Base-by-base conservation (phyloP, 2,888 invertebrate genomes). In the Oithona nana region DNA sequence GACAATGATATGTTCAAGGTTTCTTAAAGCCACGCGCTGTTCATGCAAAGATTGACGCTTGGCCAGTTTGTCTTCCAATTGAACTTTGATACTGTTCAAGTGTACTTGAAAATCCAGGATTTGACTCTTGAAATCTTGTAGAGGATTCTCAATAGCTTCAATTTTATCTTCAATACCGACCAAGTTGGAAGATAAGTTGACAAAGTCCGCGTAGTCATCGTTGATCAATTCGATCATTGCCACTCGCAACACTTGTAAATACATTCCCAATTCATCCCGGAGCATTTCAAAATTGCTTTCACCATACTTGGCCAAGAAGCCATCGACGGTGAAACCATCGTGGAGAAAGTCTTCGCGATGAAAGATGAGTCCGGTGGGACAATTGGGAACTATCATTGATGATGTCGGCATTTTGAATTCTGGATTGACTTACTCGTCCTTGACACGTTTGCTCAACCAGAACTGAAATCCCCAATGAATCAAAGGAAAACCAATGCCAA, bases 181-280 rank as follows among this genome's bases (percentile, higher is more conserved):
- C 67, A 97, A 78, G 73, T 93, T 93, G 55, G 90, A 90, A 3
- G 95, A 94, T 55, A 98, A 77, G 75, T 92, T 93, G 4, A 97
- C 93, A 75, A 97, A 97, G 73, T 95, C 93, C 2, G 90, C 92
- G 71, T 97, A 98, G 72, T 98, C 95, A 71, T 90, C 88, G 75
- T 97, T 97, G 67, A 97, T 92, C 6, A 97, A 80, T 73, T 97
- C 94, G 67, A 95, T 88, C 88, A 97, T 92, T 16, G 92, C 86
- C 64, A 87, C 82, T 67, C 93, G 81, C 1, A 97, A 76, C n/a
- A 88, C 83, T 28, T 59, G 49, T n/a, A 95, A 77, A 73, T 94
- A 95, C 24, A 86, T 77, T 3, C 88, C 88, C 67, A 97, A 76
- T 73, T 95, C 90, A 75, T 88, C 88, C 60, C 90, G 80, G 74